A percentile compares a stretch with the other conserved stretches of the same genome.
phyloP scores from a whole-genome alignment of 2,113 vertebrate genomes.

The Trogon melanurus region DNA sequence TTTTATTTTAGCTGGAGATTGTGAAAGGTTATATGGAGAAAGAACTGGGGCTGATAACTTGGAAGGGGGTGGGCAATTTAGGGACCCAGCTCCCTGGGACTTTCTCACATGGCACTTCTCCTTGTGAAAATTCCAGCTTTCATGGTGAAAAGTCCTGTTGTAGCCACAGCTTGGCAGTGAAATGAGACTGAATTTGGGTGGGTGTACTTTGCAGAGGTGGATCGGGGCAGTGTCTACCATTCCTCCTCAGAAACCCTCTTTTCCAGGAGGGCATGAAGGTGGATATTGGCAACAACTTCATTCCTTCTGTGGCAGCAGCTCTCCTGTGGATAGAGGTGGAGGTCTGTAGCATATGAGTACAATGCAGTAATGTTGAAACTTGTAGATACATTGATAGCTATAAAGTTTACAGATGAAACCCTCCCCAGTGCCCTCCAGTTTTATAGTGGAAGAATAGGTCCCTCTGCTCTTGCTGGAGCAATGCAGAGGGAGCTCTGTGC shows the following conservation, averaged over 20 bases:
- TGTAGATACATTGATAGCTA: not conserved
- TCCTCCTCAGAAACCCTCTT: not conserved
- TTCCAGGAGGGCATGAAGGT: not conserved
- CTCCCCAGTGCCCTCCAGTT: not conserved
- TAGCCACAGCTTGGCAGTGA: not conserved
- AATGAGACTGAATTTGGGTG: not conserved
- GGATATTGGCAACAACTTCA: not conserved
- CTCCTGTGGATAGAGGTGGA: not conserved
- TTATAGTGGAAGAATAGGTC: not conserved
- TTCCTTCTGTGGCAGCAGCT: not conserved
- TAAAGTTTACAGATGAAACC: not conserved
- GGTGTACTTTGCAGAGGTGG: not conserved
- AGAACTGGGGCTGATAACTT: not conserved
- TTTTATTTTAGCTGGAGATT: not conserved
- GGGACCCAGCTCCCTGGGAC: not conserved
- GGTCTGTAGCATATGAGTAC: not conserved
- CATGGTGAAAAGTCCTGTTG: not conserved
- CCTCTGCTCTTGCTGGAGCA: not conserved
- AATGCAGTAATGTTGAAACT: not conserved
- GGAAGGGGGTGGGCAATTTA: not conserved
- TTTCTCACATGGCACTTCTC: not conserved
- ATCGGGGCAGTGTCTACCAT: not conserved
- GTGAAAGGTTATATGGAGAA: not conserved
- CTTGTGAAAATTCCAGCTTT: not conserved
- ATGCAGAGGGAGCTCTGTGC: not conserved